Evolutionary conservation across 2,888 invertebrate species (phyloP), one percentile per base, ranked within the genome.

Genomic region (Sesia bembeciformis): DNA sequence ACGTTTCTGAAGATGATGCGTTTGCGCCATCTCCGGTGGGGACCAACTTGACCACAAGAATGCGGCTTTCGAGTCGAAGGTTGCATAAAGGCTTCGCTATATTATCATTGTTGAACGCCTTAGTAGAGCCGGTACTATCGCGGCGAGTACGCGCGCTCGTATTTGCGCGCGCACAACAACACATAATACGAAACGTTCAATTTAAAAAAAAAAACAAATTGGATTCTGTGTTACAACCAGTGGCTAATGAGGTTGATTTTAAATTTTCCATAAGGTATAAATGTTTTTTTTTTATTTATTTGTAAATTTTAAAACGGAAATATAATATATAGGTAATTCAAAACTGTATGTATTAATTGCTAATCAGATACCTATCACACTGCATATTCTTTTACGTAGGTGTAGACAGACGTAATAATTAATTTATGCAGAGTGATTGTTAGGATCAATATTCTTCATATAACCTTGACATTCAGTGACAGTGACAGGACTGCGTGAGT

Each of bases 21-120:
- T 76, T 84, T 81, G 80, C 83, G 72, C 76, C 84, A 85, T 83
- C 83, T 76, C 73, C 76, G 62, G 6, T 23, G n/a, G 46, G 38
- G 39, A 50, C 50, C 50, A 50, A 57, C 62, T 83, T 84, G 85
- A 84, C 85, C 86, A 78, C 82, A 85, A 85, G 84, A 81, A 87
- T 85, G 83, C 67, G 72, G 78, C 81, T 84, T 81, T 79, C 77
- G 68, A 78, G 71, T 63, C 73, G 86, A 87, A 88, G 87, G 87
- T 86, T 87, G 83, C 83, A 77, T 80, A 81, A 84, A 85, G 80
- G 74, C 78, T 79, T 72, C 70, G 69, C 73, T 73, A 66, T 71
- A 78, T 75, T 76, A 79, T 76, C 77, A 76, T 71, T 76, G 70
- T 73, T 67, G 72, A 63, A 60, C 63, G 69, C 67, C 4, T 83